Evolutionary conservation across 2,113 vertebrate species (phyloP), one percentile per base, ranked within the genome.

Genomic region (Mormyrus iriodes): DNA sequence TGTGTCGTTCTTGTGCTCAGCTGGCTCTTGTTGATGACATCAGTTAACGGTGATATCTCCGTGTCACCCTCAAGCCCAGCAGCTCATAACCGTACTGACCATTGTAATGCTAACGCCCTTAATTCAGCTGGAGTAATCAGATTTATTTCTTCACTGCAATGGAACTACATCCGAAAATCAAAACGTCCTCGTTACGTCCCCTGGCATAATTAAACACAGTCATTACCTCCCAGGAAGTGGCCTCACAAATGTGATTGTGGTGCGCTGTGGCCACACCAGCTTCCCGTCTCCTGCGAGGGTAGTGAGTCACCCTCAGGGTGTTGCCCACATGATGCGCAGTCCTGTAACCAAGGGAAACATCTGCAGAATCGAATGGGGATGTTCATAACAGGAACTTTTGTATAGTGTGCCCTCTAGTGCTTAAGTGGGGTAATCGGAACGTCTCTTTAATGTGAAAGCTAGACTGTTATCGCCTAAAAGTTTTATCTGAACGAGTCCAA

Each of bases 151-250:
- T 86, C 85, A 55, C 8, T 52, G 85, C n/a, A 39, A 53, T 86
- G 7, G 48, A 39, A 53, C 12, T 42, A 35, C 85, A 35, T 86
- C 24, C 7, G 31, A 53, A 86, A 86, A 35, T 31, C 51, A 9
- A 86, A 53, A 86, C 24, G 15, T 10, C 83, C 39, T 85, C 46
- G 52, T 52, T 85, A 85, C 24, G 15, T 85, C 48, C 48, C 85
- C 27, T 53, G n/a, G 13, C 0, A 13, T 31, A 86, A 86, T 86
- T 86, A 53, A 55, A 39, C 51, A 31, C 17, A 7, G 85, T 53
- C 85, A 21, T 53, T 86, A 53, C 2, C 49, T 86, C 85, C 13
- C 85, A 86, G 85, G 85, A 86, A 86, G 85, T 86, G 85, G 51
- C 51, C 27, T 86, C 27, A 53, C 46, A 51, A 31, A 55, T 86